Conservation (phyloP, 2,888 invertebrate species). For the Palloptera scutellata region DNA sequence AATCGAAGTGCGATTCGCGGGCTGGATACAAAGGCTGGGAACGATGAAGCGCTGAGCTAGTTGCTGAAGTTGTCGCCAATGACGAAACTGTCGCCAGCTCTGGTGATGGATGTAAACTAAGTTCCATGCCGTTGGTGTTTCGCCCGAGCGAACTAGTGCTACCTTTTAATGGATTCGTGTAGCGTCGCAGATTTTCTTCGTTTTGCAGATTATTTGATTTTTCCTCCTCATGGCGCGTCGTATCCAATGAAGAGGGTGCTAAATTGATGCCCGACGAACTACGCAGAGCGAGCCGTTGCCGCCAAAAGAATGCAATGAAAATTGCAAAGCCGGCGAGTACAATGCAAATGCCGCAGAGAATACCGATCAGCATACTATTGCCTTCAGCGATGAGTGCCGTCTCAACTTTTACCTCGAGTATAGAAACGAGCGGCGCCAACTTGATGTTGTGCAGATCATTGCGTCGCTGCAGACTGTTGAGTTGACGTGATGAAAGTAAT, state of each 20-base stretch:
- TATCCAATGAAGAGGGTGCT: conserved; percentile 67
- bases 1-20: conserved; percentile 61
- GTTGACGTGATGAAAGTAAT: conserved; percentile 69
- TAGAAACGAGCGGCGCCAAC: conserved; percentile 73
- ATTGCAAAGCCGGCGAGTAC: conserved; percentile 64
- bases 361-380: conserved; percentile 63
- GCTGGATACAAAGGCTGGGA: conserved; percentile 63
- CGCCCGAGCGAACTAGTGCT: conserved; percentile 67
- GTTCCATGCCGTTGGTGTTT: conserved; percentile 65
- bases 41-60: conserved; percentile 57
- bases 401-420: conserved; percentile 79
- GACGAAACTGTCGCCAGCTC: conserved; percentile 55
- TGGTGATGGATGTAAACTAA: conserved; percentile 62
- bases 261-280: conserved; percentile 67
- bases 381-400: conserved; percentile 69
- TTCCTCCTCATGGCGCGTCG: conserved; percentile 79
- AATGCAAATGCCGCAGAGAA: conserved; percentile 63
- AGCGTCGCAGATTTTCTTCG: conserved; percentile 86
- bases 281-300: conserved; percentile 67
- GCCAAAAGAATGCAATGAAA: conserved; percentile 67
- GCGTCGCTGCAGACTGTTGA: conserved; percentile 54
- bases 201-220: conserved; percentile 92
- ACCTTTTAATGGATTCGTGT: conserved; percentile 80
- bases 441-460: conserved; percentile 67
- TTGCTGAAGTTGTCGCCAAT: conserved; percentile 64